Evolutionary conservation across 2,888 invertebrate genomes (phyloP).

Genomic region (Girardia tigrina): DNA sequence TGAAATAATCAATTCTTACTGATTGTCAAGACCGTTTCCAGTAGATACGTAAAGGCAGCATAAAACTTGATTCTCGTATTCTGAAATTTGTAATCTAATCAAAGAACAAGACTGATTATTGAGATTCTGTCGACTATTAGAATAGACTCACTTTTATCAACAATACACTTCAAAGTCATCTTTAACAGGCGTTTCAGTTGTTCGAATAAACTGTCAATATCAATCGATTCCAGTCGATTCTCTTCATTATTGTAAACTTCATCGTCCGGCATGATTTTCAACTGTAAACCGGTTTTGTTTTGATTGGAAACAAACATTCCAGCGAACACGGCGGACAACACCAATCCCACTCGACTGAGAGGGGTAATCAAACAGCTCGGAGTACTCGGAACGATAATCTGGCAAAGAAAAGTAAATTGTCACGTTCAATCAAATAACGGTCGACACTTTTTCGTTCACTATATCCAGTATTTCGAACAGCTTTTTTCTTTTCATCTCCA

Average conservation of each 20-base stretch:
- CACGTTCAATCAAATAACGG: no score
- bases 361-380: slow-evolving; percentile 5
- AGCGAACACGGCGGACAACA: neutral
- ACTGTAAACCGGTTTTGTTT: neutral
- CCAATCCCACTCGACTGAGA: neutral
- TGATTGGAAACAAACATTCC: neutral
- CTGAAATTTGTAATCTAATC: neutral
- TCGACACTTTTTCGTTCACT: neutral
- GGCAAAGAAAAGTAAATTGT: no score
- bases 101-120: neutral
- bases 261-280: neutral
- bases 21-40: neutral
- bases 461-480: neutral
- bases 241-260: neutral
- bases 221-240: neutral
- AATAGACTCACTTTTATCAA: neutral
- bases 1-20: neutral
- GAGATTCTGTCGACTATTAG: no score
- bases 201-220: neutral
- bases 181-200: neutral
- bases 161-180: neutral
- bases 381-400: neutral
- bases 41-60: neutral
- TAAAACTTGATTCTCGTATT: neutral
- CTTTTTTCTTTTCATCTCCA: neutral